Conservation (phyloP, 1,140 invertebrate species). For the Scaptomyza pallida region DNA sequence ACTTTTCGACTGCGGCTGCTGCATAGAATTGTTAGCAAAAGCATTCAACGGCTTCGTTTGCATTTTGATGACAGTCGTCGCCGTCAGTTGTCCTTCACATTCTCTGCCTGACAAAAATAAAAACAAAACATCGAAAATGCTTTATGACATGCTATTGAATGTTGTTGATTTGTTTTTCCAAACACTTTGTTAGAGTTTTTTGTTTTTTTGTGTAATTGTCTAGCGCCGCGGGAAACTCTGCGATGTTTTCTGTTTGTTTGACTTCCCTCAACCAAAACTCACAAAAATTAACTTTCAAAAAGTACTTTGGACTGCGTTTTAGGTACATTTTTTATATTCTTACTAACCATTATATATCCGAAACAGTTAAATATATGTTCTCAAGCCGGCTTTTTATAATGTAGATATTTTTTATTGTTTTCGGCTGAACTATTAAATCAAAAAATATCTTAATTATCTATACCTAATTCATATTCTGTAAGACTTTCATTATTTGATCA, state of each 20-base stretch:
- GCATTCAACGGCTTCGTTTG: slow-evolving; percentile 75
- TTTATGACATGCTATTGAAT: slow-evolving; percentile 81
- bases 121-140: slow-evolving; percentile 45
- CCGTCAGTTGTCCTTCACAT: slow-evolving; percentile 28
- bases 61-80: slow-evolving; percentile 74
- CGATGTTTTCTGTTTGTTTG: slow-evolving; percentile 54
- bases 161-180: slow-evolving; percentile 70
- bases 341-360: too few relatives aligned
- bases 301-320: neutral
- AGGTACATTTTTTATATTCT: too few relatives aligned
- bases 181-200: slow-evolving; percentile 28
- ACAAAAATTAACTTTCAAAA: slow-evolving; percentile 34
- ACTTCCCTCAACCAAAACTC: slow-evolving; percentile 19
- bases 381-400: too few relatives aligned
- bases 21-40: slow-evolving; percentile 48
- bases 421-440: too few relatives aligned
- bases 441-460: neutral
- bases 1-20: slow-evolving; percentile 36
- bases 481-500: neutral
- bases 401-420: too few relatives aligned
- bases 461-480: neutral
- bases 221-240: slow-evolving; percentile 26
- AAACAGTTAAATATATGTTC: too few relatives aligned
- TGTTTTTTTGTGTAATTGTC: slow-evolving; percentile 55
- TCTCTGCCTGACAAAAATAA: slow-evolving; percentile 22